A percentile compares a stretch with the other conserved stretches of the same genome.
Conservation (phyloP, 2,113 vertebrate genomes). For the Lepus timidus region DNA sequence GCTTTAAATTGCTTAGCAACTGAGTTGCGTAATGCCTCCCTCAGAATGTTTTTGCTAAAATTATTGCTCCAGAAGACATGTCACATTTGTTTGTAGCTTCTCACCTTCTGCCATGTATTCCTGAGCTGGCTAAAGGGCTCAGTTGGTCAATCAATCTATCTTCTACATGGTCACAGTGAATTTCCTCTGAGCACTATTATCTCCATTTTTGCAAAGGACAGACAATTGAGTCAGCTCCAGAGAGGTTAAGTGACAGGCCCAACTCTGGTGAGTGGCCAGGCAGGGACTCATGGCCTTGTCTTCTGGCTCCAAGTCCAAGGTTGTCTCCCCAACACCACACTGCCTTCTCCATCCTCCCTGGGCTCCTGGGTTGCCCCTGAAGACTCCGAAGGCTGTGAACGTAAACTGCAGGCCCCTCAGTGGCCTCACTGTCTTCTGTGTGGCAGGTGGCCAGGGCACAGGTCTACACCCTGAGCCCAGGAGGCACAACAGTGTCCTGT, state of each 20-base stretch:
- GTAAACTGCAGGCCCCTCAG: background rate
- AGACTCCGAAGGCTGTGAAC: background rate
- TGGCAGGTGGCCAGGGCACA: background rate
- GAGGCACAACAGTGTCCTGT: background rate
- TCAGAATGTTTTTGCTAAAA: background rate
- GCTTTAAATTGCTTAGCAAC: constrained; percentile 27
- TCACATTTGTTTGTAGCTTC: background rate
- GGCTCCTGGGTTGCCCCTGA: background rate
- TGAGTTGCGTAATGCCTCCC: background rate
- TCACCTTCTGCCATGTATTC: background rate
- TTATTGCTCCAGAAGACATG: background rate
- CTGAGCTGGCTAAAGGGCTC: background rate
- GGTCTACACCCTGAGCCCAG: background rate
- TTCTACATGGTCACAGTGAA: background rate
- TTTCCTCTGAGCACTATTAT: background rate
- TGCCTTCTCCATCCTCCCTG: background rate
- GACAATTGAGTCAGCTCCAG: background rate
- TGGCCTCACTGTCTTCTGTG: background rate
- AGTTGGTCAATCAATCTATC: background rate
- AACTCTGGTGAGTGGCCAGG: background rate
- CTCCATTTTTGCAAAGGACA: background rate
- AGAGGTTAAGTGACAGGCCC: background rate
- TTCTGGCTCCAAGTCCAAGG: background rate
- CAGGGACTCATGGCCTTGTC: background rate
- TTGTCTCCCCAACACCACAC: accelerated